These are phyloP conservation scores for Cydia splendana DNA, from an alignment of 1,140 invertebrate species.

Conservation along the genomic window DNA sequence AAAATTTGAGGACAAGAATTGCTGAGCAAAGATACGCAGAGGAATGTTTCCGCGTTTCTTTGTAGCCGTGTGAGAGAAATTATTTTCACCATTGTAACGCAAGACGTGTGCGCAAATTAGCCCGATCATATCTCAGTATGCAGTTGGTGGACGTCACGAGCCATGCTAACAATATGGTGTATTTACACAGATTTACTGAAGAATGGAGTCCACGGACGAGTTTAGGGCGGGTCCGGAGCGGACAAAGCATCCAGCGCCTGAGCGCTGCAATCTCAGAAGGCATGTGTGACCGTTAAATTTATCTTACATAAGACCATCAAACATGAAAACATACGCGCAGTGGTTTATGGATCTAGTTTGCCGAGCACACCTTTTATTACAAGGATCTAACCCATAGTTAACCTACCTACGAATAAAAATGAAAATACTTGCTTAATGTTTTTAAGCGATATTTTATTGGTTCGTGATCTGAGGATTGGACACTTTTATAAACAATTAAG, in stretches of 20 bases:
- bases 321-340: no score
- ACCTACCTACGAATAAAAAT: no score
- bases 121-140: slow-evolving; percentile 46
- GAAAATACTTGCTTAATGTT: no score
- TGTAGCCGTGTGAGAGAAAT: slow-evolving; percentile 41
- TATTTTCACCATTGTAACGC: slow-evolving; percentile 45
- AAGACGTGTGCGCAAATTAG: slow-evolving; percentile 46
- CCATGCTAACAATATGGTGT: slow-evolving; percentile 46
- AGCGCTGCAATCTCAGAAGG: background rate
- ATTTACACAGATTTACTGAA: slow-evolving; percentile 39
- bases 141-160: slow-evolving; percentile 39
- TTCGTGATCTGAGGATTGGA: no score
- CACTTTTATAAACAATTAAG: no score
- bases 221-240: slow-evolving; percentile 22
- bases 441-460: no score
- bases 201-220: slow-evolving; percentile 32
- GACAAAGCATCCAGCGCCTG: slow-evolving; percentile 32
- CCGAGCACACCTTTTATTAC: no score
- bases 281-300: background rate
- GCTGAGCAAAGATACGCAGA: slow-evolving; percentile 44
- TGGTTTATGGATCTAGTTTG: no score
- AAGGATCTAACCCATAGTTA: no score
- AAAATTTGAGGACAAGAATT: slow-evolving; percentile 42
- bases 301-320: background rate
- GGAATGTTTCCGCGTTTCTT: slow-evolving; percentile 48